Percentiles rank a stretch among this genome's conserved stretches.
Conservation (phyloP, 53 echinoderm and acorn worm species). For the Paracentrotus lividus region DNA sequence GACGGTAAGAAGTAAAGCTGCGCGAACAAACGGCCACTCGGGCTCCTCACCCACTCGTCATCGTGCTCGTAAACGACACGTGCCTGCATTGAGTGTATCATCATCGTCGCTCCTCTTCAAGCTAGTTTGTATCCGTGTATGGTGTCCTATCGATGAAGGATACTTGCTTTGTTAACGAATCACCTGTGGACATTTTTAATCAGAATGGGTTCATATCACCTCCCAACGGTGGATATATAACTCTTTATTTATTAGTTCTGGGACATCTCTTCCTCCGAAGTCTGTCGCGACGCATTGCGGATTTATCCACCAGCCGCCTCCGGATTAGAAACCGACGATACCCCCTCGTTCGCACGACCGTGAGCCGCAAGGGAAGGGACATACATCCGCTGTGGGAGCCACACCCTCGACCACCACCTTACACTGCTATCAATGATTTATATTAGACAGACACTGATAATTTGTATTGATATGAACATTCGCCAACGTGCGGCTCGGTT, state of each 20-base stretch:
- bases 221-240: background rate
- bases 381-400: constrained; percentile 36
- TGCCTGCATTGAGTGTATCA: background rate
- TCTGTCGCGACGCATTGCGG: constrained; percentile 56
- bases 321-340: constrained; percentile 57
- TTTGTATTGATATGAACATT: constrained; percentile 71
- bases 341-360: constrained; percentile 9
- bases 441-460: constrained; percentile 51
- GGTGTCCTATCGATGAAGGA: background rate
- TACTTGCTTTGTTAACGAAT: background rate
- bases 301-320: constrained; percentile 57
- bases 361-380: constrained; percentile 42
- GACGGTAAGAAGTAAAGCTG: constrained; percentile 42
- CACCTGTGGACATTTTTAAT: background rate
- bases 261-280: constrained; percentile 30
- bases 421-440: constrained; percentile 54
- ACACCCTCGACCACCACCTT: background rate
- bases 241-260: constrained; percentile 9
- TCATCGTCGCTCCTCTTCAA: constrained; percentile 22
- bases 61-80: constrained; percentile 22
- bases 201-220: background rate
- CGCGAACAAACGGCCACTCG: constrained; percentile 16
- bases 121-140: background rate
- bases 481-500: constrained; percentile 44
- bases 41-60: background rate